Percentiles rank a stretch among this genome's conserved stretches.
phyloP scores from a whole-genome alignment of 2,797 vertebrate species.

The Echeneis naucrates region DNA sequence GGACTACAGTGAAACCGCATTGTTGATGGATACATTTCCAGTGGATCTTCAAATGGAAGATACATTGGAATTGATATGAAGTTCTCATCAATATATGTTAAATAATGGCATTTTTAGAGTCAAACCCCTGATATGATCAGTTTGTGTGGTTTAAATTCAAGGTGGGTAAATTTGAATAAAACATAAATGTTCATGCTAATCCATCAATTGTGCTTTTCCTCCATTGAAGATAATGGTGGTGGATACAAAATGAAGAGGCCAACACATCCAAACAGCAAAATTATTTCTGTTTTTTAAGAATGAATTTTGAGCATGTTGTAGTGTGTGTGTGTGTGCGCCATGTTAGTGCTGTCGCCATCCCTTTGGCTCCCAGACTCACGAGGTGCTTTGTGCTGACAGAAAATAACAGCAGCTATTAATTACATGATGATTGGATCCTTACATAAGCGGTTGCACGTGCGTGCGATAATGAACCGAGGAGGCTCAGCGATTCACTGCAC shows the following conservation, averaged over 20 bases:
- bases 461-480: conserved; percentile 37
- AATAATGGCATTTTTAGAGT: too few species aligned
- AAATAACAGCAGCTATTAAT: conserved; percentile 13
- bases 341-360: neutral
- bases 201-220: too few species aligned
- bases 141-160: too few species aligned
- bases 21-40: neutral
- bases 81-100: too few species aligned
- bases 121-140: too few species aligned
- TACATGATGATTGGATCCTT: conserved; percentile 32
- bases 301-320: too few species aligned
- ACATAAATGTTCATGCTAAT: too few species aligned
- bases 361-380: neutral
- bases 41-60: too few species aligned
- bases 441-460: conserved; percentile 41
- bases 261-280: neutral
- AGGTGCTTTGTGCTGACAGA: neutral
- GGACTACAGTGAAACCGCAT: neutral
- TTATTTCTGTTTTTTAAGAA: too few species aligned
- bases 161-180: too few species aligned
- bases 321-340: neutral
- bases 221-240: neutral
- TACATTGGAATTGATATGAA: too few species aligned
- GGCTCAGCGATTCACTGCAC: conserved; percentile 53
- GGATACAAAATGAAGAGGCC: neutral